These are phyloP conservation scores for Drosophila kambysellisi DNA, from an alignment of 2,888 invertebrate genomes.

Conservation along the genomic window DNA sequence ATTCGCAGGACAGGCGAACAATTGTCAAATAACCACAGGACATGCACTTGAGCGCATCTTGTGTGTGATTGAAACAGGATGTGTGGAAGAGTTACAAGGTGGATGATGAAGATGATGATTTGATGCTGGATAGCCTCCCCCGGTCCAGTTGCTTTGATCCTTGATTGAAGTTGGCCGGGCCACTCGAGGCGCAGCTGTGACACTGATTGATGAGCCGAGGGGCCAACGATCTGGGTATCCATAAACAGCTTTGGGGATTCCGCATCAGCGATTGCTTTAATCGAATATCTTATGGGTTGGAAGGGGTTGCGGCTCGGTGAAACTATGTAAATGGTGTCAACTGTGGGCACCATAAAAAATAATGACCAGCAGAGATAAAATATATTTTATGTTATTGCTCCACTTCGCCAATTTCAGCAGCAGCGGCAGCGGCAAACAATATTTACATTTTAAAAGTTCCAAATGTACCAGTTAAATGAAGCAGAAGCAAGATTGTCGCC, in stretches of 20 bases:
- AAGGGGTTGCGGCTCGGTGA: constrained; percentile 8
- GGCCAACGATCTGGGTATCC: constrained; percentile 15
- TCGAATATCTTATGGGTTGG: constrained; percentile 48
- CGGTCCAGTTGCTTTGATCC: constrained; percentile 73
- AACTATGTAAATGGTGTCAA: constrained; percentile 76
- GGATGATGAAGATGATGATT: constrained; percentile 23
- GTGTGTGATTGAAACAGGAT: constrained; percentile 68
- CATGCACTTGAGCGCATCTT: constrained; percentile 73
- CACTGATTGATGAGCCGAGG: constrained; percentile 69
- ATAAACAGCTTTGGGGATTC: constrained; percentile 60
- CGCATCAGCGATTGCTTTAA: constrained; percentile 73
- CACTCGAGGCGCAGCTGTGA: constrained; percentile 67
- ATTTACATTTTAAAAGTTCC: constrained; percentile 78
- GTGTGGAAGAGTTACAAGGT: constrained; percentile 47
- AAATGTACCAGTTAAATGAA: constrained; percentile 82
- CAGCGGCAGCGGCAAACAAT: constrained; percentile 65
- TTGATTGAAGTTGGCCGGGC: constrained; percentile 64
- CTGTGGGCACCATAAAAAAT: constrained; percentile 67
- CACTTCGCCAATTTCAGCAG: constrained; percentile 53
- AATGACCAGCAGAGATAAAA: constrained; percentile 74
- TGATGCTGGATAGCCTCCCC: constrained; percentile 18
- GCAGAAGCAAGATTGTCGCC: constrained; percentile 84
- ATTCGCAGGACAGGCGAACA: constrained; percentile 40
- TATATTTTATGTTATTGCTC: constrained; percentile 76
- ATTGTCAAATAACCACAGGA: constrained; percentile 77